phyloP scores from a whole-genome alignment of 30 jellyfish, hydroid and myxozoan genomes.

The Morbakka virulenta region DNA sequence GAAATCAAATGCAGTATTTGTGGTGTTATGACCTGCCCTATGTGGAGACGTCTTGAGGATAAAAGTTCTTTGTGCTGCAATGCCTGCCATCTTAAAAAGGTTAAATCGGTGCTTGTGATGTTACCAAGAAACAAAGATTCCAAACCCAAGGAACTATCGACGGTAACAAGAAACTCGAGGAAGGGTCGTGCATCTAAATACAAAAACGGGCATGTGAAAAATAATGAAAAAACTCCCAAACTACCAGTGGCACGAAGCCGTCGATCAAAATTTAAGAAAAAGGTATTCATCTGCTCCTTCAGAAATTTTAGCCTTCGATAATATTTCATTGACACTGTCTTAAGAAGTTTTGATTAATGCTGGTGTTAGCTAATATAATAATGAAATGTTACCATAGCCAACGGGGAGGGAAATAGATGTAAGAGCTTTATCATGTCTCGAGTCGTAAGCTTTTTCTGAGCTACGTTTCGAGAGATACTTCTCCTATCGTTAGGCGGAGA shows the following conservation, averaged over 20 bases:
- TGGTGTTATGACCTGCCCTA: constrained; percentile 48
- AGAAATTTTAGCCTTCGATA: too few species aligned
- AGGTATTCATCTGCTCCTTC: too few species aligned
- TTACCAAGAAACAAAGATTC: background rate
- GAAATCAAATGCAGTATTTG: constrained; percentile 22
- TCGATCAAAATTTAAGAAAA: background rate
- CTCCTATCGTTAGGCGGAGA: too few species aligned
- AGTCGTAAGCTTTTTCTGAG: too few species aligned
- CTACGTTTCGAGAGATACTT: too few species aligned
- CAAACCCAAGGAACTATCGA: background rate
- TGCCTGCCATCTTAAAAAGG: constrained; percentile 74
- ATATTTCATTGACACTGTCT: too few species aligned
- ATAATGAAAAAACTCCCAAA: background rate
- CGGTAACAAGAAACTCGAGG: background rate
- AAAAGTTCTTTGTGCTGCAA: constrained; percentile 62
- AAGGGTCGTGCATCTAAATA: background rate
- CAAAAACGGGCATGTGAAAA: background rate
- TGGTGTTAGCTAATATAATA: too few species aligned
- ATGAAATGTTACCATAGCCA: too few species aligned
- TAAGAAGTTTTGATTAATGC: too few species aligned
- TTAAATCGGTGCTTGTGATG: constrained; percentile 9
- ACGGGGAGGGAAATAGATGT: too few species aligned
- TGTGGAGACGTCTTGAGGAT: constrained; percentile 80
- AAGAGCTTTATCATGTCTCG: too few species aligned
- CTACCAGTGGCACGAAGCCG: background rate